Conservation (phyloP, 2,888 invertebrate genomes). For the Tanypteryx hageni region DNA sequence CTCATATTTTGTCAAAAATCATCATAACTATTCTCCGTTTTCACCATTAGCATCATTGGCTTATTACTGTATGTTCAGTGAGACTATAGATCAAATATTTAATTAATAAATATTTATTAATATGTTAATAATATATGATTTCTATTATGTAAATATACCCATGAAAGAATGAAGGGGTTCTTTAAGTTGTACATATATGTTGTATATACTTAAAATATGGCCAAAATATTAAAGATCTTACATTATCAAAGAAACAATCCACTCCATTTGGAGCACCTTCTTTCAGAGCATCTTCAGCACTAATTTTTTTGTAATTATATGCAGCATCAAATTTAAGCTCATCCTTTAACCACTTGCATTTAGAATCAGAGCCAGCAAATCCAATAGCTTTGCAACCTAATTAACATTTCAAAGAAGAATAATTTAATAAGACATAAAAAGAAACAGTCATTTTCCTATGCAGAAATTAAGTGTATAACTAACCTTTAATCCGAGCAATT, state of each 20-base stretch:
- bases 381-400: constrained; percentile 83
- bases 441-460: too few species aligned
- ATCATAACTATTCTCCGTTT: too few species aligned
- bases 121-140: not conserved
- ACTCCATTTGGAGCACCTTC: constrained; percentile 82
- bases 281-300: constrained; percentile 78
- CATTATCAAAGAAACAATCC: constrained; percentile 88
- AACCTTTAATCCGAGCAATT: constrained; percentile 75
- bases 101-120: too few species aligned
- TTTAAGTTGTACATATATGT: not conserved
- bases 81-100: too few species aligned
- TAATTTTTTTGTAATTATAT: constrained; percentile 84
- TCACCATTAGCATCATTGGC: too few species aligned
- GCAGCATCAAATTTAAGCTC: constrained; percentile 83
- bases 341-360: constrained; percentile 82
- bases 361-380: constrained; percentile 84
- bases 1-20: too few species aligned
- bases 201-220: not conserved
- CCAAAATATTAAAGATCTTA: constrained; percentile 73
- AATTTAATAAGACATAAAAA: not conserved
- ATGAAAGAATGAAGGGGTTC: not conserved
- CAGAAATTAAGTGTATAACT: not conserved
- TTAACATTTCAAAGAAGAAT: not conserved
- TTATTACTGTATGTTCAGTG: too few species aligned
- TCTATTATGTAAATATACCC: not conserved